Conservation (phyloP, 1,140 invertebrate species). For the Littorina saxatilis region DNA sequence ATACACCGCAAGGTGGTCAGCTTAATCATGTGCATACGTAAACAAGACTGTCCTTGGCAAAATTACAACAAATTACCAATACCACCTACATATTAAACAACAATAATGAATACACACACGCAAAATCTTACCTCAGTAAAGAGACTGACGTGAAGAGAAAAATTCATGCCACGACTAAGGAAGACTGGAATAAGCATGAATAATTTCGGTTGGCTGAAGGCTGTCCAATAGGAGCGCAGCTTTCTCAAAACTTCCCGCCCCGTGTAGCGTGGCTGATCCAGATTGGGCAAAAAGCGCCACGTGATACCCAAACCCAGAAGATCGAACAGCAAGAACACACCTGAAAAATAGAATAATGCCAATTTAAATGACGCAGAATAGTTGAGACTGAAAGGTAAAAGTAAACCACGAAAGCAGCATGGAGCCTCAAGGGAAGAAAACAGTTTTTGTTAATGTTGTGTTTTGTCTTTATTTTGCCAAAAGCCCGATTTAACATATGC, state of each 20-base stretch:
- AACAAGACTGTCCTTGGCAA: no score
- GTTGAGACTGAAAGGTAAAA: no score
- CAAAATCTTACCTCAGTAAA: conserved; percentile 4
- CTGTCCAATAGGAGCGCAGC: conserved; percentile 26
- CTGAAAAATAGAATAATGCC: not conserved
- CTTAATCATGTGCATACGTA: no score
- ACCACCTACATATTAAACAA: not conserved
- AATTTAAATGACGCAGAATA: no score
- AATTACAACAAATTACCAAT: no score
- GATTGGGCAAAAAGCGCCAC: conserved; percentile 4
- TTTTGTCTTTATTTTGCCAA: no score
- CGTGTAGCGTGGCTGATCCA: conserved; percentile 11
- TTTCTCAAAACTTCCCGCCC: not conserved
- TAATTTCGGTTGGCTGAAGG: conserved; percentile 31
- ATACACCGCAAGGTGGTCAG: no score
- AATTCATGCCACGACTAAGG: not conserved
- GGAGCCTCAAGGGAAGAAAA: no score
- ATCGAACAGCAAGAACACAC: conserved; percentile 32
- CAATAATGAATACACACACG: not conserved
- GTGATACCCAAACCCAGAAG: conserved; percentile 9
- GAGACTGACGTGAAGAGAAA: conserved; percentile 4
- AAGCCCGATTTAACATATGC: no score
- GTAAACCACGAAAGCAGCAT: no score
- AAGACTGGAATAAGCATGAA: conserved; percentile 35
- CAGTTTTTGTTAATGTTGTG: no score